Evolutionary conservation across 2,888 invertebrate genomes (phyloP).

Genomic region (Dasysyrphus albostriatus): DNA sequence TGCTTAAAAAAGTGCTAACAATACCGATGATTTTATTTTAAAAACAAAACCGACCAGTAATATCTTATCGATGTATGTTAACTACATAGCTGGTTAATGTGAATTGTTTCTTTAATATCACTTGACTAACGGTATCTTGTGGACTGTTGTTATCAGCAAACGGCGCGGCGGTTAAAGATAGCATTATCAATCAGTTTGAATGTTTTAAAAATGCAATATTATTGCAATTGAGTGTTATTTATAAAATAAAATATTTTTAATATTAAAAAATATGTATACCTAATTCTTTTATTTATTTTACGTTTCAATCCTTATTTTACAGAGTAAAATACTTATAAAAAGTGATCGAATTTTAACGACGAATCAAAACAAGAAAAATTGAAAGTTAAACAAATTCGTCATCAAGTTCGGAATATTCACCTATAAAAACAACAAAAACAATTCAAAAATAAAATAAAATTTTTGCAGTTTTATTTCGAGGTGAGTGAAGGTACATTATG

Average conservation of each 20-base stretch:
- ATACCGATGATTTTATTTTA: neutral
- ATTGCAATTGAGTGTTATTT: neutral
- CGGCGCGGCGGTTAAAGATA: conserved; percentile 17
- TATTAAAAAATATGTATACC: neutral
- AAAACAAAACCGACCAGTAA: conserved; percentile 20
- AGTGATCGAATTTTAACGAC: neutral
- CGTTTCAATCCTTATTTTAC: conserved; percentile 51
- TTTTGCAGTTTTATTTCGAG: conserved; percentile 45
- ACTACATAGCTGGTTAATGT: conserved; percentile 2
- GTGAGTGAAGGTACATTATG: conserved; percentile 46
- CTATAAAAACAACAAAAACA: conserved; percentile 23
- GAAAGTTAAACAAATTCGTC: conserved; percentile 33
- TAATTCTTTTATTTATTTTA: neutral
- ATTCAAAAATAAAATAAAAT: neutral
- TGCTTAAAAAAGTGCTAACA: conserved; percentile 13
- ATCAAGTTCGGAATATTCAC: conserved; percentile 14
- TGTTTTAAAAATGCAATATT: conserved; percentile 39
- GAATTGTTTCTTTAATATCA: conserved; percentile 26
- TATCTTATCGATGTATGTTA: neutral
- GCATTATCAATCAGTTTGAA: conserved; percentile 2
- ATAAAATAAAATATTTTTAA: conserved; percentile 20
- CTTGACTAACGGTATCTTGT: conserved; percentile 8
- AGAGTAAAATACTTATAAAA: conserved; percentile 49
- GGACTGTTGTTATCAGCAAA: conserved; percentile 49
- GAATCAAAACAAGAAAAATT: conserved; percentile 21